These are phyloP conservation scores for Eupithecia inturbata DNA, from an alignment of 2,888 invertebrate species.

Conservation along the genomic window DNA sequence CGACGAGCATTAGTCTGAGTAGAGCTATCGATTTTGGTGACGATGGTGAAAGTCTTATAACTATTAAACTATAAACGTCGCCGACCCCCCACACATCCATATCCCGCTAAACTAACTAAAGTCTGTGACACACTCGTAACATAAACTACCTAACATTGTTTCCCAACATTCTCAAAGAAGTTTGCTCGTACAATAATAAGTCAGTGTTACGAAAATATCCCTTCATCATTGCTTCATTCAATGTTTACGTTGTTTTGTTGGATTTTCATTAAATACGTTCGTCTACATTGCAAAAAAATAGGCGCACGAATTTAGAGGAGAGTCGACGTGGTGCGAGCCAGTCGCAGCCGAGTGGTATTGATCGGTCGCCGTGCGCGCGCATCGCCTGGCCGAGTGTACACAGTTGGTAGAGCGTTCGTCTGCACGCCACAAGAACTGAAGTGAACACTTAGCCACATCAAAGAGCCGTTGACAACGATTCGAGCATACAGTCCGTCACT, in stretches of 20 bases:
- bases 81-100: conserved; percentile 39
- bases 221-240: conserved; percentile 52
- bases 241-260: conserved; percentile 52
- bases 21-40: conserved; percentile 59
- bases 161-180: conserved; percentile 48
- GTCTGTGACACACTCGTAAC: conserved; percentile 41
- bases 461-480: conserved; percentile 68
- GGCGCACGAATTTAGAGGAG: conserved; percentile 73
- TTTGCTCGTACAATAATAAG: conserved; percentile 15
- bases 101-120: conserved; percentile 41
- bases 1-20: conserved; percentile 54
- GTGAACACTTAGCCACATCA: conserved; percentile 71
- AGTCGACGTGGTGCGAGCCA: conserved; percentile 74
- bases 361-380: conserved; percentile 83
- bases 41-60: conserved; percentile 40
- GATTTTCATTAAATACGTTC: conserved; percentile 61
- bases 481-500: conserved; percentile 41
- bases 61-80: conserved; percentile 52
- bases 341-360: conserved; percentile 76
- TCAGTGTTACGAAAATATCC: conserved; percentile 13
- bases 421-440: conserved; percentile 71
- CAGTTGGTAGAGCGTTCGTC: conserved; percentile 71
- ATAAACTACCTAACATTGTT: conserved; percentile 45
- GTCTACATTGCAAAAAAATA: conserved; percentile 69
- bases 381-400: conserved; percentile 75